Evolutionary conservation across 2,113 vertebrate genomes (phyloP), one percentile per base, ranked within the genome.

Genomic region (Platycercus adscitus): DNA sequence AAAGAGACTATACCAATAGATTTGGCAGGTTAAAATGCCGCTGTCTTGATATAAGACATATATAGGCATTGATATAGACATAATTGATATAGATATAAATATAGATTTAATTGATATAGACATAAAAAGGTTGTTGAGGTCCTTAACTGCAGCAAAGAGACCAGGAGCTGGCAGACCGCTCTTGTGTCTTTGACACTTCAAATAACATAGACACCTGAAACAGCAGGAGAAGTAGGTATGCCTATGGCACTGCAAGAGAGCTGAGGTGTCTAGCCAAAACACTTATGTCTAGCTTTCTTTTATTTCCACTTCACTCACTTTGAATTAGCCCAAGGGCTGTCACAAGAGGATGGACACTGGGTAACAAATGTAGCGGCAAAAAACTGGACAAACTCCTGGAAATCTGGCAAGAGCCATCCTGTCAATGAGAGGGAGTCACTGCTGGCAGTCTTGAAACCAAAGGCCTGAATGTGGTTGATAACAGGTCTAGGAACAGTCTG

Each of bases 321-420:
- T 0, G 0, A 13, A 65, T 53, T 52, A 92, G 39, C 1, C 52
- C 39, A 64, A 44, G 37, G 11, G 9, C n/a, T 73, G 15, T 39
- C n/a, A 23, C 18, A 78, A 78, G 11, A 7, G 9, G 18, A 44
- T 25, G 18, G 60, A 26, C 6, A 23, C 41, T 53, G 69, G 44
- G 10, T 37, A 52, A 68, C 12, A 76, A 70, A 68, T 25, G 26
- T n/a, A 10, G 26, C 0, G 1, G 44, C 33, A 65, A 80, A 69
- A 66, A 76, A 9, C 6, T 69, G 29, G 17, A 69, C 43, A 35
- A 85, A 61, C 6, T 69, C 21, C 35, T 71, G 35, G 18, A 85
- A 76, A 12, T 23, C 49, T 47, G 85, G 61, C 12, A 81, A 69
- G 37, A 85, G 26, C 33, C 10, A 2, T 60, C 44, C 39, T 17